Base-by-base conservation (phyloP, 2,113 vertebrate species). In the Elgaria multicarinata region DNA sequence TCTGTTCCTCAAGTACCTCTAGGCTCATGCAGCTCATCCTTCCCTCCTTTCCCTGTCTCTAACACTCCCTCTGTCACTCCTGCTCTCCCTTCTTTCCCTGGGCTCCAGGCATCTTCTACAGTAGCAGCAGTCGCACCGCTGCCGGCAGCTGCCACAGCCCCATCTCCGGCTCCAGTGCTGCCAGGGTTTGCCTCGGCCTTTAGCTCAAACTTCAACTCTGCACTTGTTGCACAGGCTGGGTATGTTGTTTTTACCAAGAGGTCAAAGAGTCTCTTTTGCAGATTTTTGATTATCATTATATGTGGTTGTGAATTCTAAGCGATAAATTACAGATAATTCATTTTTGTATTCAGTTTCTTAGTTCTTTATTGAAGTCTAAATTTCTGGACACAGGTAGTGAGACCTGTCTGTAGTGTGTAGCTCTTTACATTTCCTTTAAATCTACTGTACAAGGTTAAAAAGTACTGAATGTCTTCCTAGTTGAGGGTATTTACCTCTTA, bases 121-220 rank as follows among this genome's bases (percentile, higher is more conserved):
- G 98, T 98, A 62, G 97, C 98, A 91, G 97, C 98, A 1, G 98
- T 98, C 89, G 97, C 98, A 36, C 98, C 98, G 0, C 96, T 98
- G 55, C 98, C 98, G 1, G 97, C 98, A 3, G 97, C 97, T 1
- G 97, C 97, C 2, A 97, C 97, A 16, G 97, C 97, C 42, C 98
- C 98, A 20, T 98, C 98, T 26, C 98, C 98, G 0, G 98, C 98
- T 3, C 98, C 99, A 0, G 98, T 99, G 91, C 97, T 99, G 84
- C 98, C 99, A 31, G 98, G 98, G 77, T 99, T 99, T 55, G 98
- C 99, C 10, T 99, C 99, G 5, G 98, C 98, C 4, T 99, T 99
- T 96, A 99, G 99, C 95, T 99, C 99, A 93, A 99, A 98, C 95
- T 99, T 99, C 96, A 98, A 98, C 95, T 98, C 99, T 89, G 97